phyloP scores from a whole-genome alignment of 2,888 invertebrate species.

The Macroteleia sp. region DNA sequence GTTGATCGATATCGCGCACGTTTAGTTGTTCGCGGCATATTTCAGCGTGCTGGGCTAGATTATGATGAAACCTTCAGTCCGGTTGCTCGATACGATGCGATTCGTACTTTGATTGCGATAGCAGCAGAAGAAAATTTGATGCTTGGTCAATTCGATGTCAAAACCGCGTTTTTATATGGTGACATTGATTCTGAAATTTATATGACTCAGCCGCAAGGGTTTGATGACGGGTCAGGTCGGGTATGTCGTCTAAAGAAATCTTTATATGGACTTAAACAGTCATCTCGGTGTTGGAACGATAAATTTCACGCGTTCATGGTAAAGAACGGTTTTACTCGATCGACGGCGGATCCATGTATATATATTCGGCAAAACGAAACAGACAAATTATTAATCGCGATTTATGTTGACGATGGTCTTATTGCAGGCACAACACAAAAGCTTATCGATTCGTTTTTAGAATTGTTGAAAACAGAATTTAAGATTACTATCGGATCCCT shows the following conservation, averaged over 20 bases:
- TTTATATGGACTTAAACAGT: conserved; percentile 71
- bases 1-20: conserved; percentile 58
- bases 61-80: conserved; percentile 64
- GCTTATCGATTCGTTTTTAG: conserved; percentile 26
- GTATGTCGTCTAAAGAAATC: conserved; percentile 69
- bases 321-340: conserved; percentile 54
- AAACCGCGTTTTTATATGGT: conserved; percentile 61
- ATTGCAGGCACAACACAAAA: conserved; percentile 50
- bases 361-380: conserved; percentile 35
- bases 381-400: conserved; percentile 52
- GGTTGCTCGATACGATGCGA: conserved; percentile 49
- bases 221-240: conserved; percentile 57
- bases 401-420: conserved; percentile 67
- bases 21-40: conserved; percentile 42
- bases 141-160: conserved; percentile 60
- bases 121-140: conserved; percentile 49
- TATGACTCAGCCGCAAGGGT: conserved; percentile 71
- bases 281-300: conserved; percentile 60
- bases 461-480: conserved; percentile 31
- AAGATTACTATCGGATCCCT: conserved; percentile 60
- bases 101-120: conserved; percentile 48
- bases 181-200: conserved; percentile 63
- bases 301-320: conserved; percentile 55
- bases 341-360: conserved; percentile 65
- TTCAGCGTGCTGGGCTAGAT: conserved; percentile 53